phyloP scores from a whole-genome alignment of 2,888 invertebrate genomes.

The Drosophila subquinaria region DNA sequence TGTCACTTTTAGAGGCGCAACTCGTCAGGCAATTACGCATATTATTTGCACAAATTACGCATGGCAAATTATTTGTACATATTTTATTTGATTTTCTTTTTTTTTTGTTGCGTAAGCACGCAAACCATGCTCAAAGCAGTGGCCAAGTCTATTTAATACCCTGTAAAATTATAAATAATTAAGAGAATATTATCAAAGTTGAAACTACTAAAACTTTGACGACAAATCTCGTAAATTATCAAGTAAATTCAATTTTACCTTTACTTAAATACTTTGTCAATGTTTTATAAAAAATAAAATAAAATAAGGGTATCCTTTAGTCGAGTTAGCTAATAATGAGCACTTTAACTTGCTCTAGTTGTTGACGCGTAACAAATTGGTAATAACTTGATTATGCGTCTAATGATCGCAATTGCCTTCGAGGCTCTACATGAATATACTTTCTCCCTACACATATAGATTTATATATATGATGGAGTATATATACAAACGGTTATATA shows the following conservation, averaged over 20 bases:
- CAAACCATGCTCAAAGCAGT: constrained; percentile 25
- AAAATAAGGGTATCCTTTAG: constrained; percentile 19
- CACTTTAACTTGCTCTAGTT: constrained; percentile 30
- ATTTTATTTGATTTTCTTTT: constrained; percentile 60
- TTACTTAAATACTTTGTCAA: background rate
- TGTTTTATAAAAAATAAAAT: background rate
- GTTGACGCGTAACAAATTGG: constrained; percentile 70
- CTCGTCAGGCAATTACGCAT: constrained; percentile 71
- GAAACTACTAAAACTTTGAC: background rate
- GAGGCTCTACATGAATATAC: constrained; percentile 12
- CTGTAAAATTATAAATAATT: background rate
- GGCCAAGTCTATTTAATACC: constrained; percentile 20
- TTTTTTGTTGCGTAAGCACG: constrained; percentile 65
- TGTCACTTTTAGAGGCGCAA: constrained; percentile 28
- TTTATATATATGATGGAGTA: constrained; percentile 7
- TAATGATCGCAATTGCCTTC: constrained; percentile 70
- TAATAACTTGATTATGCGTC: constrained; percentile 79
- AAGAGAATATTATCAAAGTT: too few species aligned
- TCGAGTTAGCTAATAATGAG: fast-evolving
- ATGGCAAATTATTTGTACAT: constrained; percentile 70
- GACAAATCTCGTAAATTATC: too few species aligned
- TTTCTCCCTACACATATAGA: constrained; percentile 14
- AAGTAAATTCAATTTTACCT: background rate
- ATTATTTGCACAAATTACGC: constrained; percentile 82
- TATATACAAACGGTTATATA: constrained; percentile 19